phyloP scores from a whole-genome alignment of 1,140 invertebrate species.

The Aplysia californica region DNA sequence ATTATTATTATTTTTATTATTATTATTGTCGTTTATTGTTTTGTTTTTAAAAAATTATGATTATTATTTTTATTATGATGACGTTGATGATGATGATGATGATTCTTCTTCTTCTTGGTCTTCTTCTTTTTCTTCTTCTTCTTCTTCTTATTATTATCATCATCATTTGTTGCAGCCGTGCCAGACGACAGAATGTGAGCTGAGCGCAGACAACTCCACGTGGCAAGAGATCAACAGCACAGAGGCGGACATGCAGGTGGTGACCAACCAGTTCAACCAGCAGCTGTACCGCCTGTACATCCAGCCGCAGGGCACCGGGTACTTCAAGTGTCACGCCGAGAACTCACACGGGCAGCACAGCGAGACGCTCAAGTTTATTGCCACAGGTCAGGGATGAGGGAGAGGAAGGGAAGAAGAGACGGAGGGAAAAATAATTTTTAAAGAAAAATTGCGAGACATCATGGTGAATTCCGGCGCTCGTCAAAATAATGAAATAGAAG shows the following conservation, averaged over 20 bases:
- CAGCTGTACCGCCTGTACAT: not conserved
- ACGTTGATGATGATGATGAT: not conserved
- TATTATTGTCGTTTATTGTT: not conserved
- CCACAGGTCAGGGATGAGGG: no score
- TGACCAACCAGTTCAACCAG: not conserved
- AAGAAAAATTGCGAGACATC: no score
- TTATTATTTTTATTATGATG: not conserved
- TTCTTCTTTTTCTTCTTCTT: not conserved
- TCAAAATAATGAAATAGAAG: no score
- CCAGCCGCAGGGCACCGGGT: not conserved
- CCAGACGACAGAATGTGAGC: not conserved
- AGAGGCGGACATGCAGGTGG: not conserved
- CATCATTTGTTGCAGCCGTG: not conserved
- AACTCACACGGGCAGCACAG: not conserved
- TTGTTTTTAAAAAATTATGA: not conserved
- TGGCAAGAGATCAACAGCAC: not conserved
- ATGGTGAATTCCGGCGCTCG: no score
- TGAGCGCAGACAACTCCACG: not conserved
- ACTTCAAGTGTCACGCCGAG: slow-evolving; percentile 1
- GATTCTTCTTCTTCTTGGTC: not conserved
- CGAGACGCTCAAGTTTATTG: not conserved
- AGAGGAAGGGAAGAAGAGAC: no score
- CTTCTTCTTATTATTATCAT: not conserved
- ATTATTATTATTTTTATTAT: not conserved
- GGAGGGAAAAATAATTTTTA: no score